These are phyloP conservation scores for Corythaixoides concolor DNA, from an alignment of 2,113 vertebrate species.

Conservation along the genomic window DNA sequence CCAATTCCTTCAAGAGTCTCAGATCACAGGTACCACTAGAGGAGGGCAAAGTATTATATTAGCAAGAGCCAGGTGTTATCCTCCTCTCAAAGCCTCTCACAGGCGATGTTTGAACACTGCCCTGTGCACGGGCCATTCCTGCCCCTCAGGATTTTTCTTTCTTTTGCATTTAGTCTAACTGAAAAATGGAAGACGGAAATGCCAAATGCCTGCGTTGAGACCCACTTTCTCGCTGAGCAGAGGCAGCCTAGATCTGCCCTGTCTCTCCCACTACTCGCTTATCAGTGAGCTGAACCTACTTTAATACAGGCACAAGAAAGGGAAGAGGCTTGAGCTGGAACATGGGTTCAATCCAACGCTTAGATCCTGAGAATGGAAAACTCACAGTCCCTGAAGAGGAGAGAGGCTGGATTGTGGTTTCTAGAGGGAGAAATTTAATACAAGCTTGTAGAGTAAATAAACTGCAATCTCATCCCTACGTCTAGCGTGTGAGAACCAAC, in stretches of 20 bases:
- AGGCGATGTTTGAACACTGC: background rate
- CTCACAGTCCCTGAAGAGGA: background rate
- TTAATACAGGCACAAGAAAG: background rate
- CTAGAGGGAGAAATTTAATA: constrained; percentile 40
- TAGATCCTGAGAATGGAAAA: constrained; percentile 52
- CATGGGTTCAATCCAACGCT: background rate
- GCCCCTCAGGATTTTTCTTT: background rate
- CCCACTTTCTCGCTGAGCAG: background rate
- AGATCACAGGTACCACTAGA: background rate
- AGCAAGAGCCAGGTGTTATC: background rate
- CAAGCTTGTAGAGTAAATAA: constrained; percentile 11
- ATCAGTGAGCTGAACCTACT: background rate
- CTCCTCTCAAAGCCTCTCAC: background rate
- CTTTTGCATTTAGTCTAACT: background rate
- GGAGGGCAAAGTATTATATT: background rate
- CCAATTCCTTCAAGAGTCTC: background rate
- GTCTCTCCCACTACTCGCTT: background rate
- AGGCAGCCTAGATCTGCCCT: background rate
- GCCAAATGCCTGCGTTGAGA: background rate
- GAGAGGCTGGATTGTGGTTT: constrained; percentile 22
- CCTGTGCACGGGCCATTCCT: background rate
- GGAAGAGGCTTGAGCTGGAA: background rate
- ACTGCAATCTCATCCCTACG: background rate
- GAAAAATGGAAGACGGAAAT: background rate
- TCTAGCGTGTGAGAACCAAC: background rate